Conservation (phyloP, 1,140 invertebrate species). For the Drosophila virilis region DNA sequence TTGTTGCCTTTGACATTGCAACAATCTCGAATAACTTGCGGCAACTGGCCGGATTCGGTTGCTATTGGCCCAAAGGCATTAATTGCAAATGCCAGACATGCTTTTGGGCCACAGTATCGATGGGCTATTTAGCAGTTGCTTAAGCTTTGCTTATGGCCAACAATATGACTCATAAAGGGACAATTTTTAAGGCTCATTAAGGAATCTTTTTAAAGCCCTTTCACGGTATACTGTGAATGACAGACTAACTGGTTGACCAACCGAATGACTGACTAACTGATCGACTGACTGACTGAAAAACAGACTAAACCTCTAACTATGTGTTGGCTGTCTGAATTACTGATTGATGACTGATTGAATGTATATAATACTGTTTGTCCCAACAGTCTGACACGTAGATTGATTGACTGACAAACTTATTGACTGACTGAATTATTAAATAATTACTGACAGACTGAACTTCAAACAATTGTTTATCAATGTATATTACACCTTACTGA, state of each 20-base stretch:
- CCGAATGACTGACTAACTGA: not conserved
- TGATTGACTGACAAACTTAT: too few species aligned
- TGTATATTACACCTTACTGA: too few species aligned
- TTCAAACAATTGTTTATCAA: not conserved
- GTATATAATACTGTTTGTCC: too few species aligned
- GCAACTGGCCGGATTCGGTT: not conserved
- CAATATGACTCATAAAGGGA: not conserved
- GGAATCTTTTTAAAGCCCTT: too few species aligned
- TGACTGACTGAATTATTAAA: not conserved
- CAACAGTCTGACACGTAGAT: too few species aligned
- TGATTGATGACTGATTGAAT: not conserved
- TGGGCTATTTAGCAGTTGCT: conserved; percentile 7
- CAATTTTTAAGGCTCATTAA: too few species aligned
- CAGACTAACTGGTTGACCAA: not conserved
- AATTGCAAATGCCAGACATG: conserved; percentile 62
- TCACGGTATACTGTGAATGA: not conserved
- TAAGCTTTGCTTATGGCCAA: not conserved
- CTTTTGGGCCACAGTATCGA: not conserved
- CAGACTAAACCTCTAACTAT: too few species aligned
- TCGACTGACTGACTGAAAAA: not conserved
- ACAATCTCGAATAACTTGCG: conserved; percentile 52
- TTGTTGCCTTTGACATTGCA: conserved; percentile 76
- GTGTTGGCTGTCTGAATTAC: not conserved
- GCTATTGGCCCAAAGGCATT: conserved; percentile 37
- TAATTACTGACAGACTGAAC: not conserved